Evolutionary conservation across 2,113 vertebrate species (phyloP).

Genomic region (Grallaria varia): DNA sequence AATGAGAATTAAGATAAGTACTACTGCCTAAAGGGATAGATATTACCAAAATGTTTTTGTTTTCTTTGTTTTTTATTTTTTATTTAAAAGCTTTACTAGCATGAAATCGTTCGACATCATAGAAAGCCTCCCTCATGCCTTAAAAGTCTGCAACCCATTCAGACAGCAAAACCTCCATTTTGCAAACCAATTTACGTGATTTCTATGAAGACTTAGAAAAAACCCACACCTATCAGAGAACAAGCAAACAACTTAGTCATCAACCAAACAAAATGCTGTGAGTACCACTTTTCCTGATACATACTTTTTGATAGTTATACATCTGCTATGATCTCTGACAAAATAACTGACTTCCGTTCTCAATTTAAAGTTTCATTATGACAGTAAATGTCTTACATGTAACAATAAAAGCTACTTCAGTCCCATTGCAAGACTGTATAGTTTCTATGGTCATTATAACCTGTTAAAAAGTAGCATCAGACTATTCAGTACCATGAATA

Average conservation of each 20-base stretch:
- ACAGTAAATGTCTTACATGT: background rate
- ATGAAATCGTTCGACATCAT: background rate
- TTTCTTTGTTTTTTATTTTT: background rate
- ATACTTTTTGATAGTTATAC: background rate
- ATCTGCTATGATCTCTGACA: slow-evolving; percentile 50
- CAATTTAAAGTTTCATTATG: slow-evolving; percentile 56
- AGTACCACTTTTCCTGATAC: background rate
- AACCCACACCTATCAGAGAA: background rate
- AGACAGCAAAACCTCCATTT: background rate
- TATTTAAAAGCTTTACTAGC: background rate
- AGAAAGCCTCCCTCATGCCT: background rate
- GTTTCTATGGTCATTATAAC: background rate
- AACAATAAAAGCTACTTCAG: slow-evolving; percentile 11
- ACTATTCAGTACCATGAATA: background rate
- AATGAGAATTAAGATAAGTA: background rate
- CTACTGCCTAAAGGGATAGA: background rate
- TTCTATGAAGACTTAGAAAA: background rate
- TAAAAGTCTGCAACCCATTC: background rate
- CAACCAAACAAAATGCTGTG: background rate
- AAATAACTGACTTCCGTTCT: slow-evolving; percentile 59
- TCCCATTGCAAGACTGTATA: background rate
- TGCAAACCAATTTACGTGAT: background rate
- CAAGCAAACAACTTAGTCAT: slow-evolving; percentile 15
- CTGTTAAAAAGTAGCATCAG: background rate
- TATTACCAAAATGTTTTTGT: background rate